Evolutionary conservation across 2,888 invertebrate genomes (phyloP), one percentile per base, ranked within the genome.

Genomic region (Petrolisthes cinctipes): DNA sequence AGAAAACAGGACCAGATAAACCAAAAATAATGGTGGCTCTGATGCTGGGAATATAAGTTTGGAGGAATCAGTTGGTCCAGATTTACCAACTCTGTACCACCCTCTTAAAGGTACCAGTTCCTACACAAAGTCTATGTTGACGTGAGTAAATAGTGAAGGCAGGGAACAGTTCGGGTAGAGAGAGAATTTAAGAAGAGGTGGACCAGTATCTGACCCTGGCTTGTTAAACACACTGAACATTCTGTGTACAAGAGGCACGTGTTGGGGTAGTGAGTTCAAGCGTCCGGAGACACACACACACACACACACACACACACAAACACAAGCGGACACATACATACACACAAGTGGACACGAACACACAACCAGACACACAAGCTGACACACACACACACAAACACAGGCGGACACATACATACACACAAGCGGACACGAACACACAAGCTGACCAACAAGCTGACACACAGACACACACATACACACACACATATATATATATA

Each of bases 401-500:
- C 56, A 61, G n/a, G 23, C 56, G 23, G n/a, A 61, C 20, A 61
- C 20, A 73, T n/a, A 73, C 51, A 73, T n/a, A 83, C 51, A 83
- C 51, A 73, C 51, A 83, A 20, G 73, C 51, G 73, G n/a, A 83
- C 56, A 83, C 56, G 73, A 5, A 83, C 56, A 83, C 56, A 73
- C 51, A 83, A n/a, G 73, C 54, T 54, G 20, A 83, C 57, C 56
- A 23, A 83, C 53, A 83, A 23, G 75, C 57, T 75, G 23, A 83
- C 57, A 83, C 68, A 75, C 53, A 83, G 23, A 83, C 68, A 83
- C 37, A 83, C 68, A 83, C 68, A 83, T 54, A 83, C 68, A 83
- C 68, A 83, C 53, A 83, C 56, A 61, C 56, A 76, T 20, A 83
- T 54, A 81, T 17, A 81, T 17, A 81, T 17, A 81, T 17, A 81